Evolutionary conservation across 2,113 vertebrate species (phyloP).

Genomic region (Ammodytes marinus): DNA sequence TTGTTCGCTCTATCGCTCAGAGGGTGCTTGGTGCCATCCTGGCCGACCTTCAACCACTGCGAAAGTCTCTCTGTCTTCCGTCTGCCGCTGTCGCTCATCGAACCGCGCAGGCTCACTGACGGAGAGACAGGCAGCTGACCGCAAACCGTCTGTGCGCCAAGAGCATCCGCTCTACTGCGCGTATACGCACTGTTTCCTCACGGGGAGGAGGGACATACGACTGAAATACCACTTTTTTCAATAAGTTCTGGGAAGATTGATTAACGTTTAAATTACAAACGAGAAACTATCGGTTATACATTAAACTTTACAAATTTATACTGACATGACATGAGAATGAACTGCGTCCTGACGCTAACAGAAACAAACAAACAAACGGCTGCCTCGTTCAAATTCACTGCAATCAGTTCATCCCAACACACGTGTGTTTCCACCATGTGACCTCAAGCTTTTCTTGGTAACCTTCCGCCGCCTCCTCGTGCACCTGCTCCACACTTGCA

Average conservation of each 20-base stretch:
- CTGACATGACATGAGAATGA: background rate
- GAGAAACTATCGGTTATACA: fast-evolving
- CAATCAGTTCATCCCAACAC: constrained; percentile 45
- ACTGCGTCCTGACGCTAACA: background rate
- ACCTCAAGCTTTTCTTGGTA: constrained; percentile 4
- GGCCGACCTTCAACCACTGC: constrained; percentile 58
- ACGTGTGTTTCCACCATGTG: constrained; percentile 46
- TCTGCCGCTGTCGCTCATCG: constrained; percentile 76
- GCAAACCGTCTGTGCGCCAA: constrained; percentile 52
- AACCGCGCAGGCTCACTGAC: constrained; percentile 77
- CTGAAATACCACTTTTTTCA: background rate
- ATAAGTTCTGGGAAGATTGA: background rate
- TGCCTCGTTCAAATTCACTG: background rate
- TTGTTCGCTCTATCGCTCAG: constrained; percentile 59
- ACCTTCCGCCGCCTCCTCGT: background rate
- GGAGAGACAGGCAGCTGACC: constrained; percentile 53
- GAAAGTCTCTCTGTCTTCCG: constrained; percentile 63
- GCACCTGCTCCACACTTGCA: constrained; percentile 17
- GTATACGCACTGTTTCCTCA: constrained; percentile 26
- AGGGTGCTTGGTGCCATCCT: constrained; percentile 65
- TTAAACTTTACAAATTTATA: fast-evolving
- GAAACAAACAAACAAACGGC: background rate
- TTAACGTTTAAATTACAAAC: background rate
- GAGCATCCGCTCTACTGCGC: constrained; percentile 74
- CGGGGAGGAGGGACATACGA: background rate